Percentiles rank a stretch among this genome's conserved stretches.
phyloP scores from a whole-genome alignment of 2,888 invertebrate genomes.

The Myathropa florea region DNA sequence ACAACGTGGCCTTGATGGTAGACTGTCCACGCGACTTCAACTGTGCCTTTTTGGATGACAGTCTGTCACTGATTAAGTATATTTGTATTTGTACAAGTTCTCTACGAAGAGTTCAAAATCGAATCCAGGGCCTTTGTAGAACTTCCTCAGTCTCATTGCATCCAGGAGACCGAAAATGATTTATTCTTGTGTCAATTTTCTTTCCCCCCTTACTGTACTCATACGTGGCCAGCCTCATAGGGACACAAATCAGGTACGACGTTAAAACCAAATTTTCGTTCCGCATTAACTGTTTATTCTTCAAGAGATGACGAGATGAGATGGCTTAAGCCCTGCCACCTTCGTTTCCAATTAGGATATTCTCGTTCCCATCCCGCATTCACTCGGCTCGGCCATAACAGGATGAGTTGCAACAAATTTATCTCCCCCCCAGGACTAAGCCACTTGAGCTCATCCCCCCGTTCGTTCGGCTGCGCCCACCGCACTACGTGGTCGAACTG shows the following conservation, averaged over 20 bases:
- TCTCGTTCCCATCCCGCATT: not conserved
- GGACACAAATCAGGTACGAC: constrained; percentile 49
- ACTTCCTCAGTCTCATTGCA: too few relatives aligned
- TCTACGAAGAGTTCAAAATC: too few relatives aligned
- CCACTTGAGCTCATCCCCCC: constrained; percentile 13
- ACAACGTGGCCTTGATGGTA: too few relatives aligned
- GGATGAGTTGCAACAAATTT: constrained; percentile 47
- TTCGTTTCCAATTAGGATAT: constrained; percentile 57
- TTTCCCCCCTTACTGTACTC: constrained; percentile 16
- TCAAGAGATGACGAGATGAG: constrained; percentile 28
- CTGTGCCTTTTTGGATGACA: too few relatives aligned
- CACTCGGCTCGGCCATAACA: not conserved
- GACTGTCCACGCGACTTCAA: too few relatives aligned
- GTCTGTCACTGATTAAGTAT: too few relatives aligned
- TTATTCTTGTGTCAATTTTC: not conserved
- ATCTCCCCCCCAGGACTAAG: constrained; percentile 22
- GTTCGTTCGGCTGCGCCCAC: not conserved
- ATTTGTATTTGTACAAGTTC: too few relatives aligned
- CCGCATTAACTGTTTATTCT: constrained; percentile 43
- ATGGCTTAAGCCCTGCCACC: constrained; percentile 33
- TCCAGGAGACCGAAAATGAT: not conserved
- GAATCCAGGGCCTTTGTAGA: too few relatives aligned
- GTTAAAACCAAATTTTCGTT: constrained; percentile 45
- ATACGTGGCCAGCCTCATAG: not conserved
- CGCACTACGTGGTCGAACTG: constrained; percentile 36